A percentile compares a stretch with the other conserved stretches of the same genome.
These are phyloP conservation scores for Phodopus roborovskii DNA, from an alignment of 2,113 vertebrate genomes.

Conservation along the genomic window DNA sequence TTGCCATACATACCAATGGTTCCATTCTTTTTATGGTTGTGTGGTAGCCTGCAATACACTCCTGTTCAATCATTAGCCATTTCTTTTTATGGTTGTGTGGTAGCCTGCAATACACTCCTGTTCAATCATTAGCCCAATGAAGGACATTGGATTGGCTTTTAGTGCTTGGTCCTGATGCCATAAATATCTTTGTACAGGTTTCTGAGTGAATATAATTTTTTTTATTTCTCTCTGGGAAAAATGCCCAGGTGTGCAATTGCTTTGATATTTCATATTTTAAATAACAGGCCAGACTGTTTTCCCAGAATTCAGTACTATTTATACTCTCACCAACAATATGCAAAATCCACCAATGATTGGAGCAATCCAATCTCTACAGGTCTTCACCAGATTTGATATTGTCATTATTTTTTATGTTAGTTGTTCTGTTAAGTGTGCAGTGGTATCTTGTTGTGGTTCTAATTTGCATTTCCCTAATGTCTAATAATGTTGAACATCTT, in stretches of 20 bases:
- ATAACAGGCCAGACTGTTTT: conserved; percentile 23
- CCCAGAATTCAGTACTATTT: conserved; percentile 1
- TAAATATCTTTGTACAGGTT: neutral
- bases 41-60: neutral
- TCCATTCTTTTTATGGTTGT: neutral
- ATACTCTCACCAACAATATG: neutral
- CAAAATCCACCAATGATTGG: neutral
- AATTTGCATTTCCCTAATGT: conserved; percentile 36
- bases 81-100: neutral
- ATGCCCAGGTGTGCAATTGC: conserved; percentile 32
- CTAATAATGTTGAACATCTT: conserved; percentile 44
- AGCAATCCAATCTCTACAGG: neutral
- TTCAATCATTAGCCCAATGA: neutral
- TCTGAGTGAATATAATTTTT: neutral
- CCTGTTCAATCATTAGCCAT: neutral
- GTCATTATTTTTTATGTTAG: conserved; percentile 12
- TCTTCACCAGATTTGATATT: neutral
- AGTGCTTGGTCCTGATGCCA: neutral
- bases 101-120: neutral
- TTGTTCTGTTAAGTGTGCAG: neutral
- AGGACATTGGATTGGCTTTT: neutral
- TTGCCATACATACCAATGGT: neutral
- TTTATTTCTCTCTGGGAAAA: conserved; percentile 37
- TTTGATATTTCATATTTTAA: conserved; percentile 27
- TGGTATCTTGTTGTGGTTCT: neutral